These are phyloP conservation scores for Eulemur albifrons DNA, from an alignment of 2,797 vertebrate genomes.

Conservation along the genomic window DNA sequence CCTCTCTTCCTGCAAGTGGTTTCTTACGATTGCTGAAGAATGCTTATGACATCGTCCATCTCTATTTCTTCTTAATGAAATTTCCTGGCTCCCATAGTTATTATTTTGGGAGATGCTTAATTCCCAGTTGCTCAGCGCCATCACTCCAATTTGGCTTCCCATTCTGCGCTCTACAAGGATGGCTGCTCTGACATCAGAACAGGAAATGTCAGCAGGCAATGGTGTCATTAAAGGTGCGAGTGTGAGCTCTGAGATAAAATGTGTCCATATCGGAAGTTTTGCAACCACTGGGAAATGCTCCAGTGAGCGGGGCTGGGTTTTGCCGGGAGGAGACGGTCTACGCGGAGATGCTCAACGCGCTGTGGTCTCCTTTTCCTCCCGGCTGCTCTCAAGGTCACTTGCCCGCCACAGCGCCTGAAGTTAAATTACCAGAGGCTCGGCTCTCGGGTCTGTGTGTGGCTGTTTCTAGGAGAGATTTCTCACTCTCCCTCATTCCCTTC, in stretches of 20 bases:
- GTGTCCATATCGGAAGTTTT: background rate
- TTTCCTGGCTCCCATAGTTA: background rate
- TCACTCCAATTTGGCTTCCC: background rate
- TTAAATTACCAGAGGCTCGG: background rate
- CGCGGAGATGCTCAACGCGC: accelerated
- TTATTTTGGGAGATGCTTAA: background rate
- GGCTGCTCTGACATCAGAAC: background rate
- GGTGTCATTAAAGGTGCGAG: background rate
- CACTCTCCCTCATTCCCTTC: background rate
- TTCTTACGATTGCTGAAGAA: background rate
- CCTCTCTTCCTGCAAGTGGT: background rate
- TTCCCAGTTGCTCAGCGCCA: background rate
- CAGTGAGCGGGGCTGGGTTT: background rate
- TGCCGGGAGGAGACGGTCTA: background rate
- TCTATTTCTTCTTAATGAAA: background rate
- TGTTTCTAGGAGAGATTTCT: background rate
- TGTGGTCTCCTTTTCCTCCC: background rate
- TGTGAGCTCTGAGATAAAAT: background rate
- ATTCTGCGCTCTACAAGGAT: accelerated
- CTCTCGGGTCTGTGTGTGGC: background rate
- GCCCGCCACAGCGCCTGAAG: background rate
- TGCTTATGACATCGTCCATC: background rate
- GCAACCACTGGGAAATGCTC: background rate
- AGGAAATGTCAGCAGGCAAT: background rate
- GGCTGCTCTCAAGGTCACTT: background rate